These are phyloP conservation scores for Metalampra italica DNA, from an alignment of 2,888 invertebrate species.

Conservation along the genomic window DNA sequence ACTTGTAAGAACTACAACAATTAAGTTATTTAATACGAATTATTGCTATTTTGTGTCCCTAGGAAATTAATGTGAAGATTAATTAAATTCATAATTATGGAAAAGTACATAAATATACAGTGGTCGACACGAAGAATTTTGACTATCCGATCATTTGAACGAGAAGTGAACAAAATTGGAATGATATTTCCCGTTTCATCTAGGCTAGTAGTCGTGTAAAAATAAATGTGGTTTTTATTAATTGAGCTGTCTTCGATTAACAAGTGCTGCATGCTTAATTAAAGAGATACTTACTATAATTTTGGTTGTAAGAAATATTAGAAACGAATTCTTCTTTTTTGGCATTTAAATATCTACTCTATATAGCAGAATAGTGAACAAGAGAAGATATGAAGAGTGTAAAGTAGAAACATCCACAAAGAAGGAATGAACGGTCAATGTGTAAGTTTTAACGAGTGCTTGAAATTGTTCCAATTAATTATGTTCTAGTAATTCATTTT, in stretches of 20 bases:
- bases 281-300: background rate
- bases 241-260: too few species aligned
- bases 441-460: constrained; percentile 78
- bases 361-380: constrained; percentile 54
- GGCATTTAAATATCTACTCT: constrained; percentile 70
- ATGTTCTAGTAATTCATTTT: constrained; percentile 74
- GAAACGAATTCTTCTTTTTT: constrained; percentile 61
- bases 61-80: constrained; percentile 34
- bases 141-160: background rate
- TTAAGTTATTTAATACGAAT: constrained; percentile 46
- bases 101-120: constrained; percentile 7
- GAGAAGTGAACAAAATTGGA: too few species aligned
- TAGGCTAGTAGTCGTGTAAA: too few species aligned
- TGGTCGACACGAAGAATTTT: constrained; percentile 7
- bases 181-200: too few species aligned
- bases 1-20: constrained; percentile 44
- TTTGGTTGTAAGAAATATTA: constrained; percentile 41
- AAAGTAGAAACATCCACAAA: constrained; percentile 63
- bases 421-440: constrained; percentile 73
- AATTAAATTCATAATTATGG: too few species aligned
- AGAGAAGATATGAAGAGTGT: constrained; percentile 62
- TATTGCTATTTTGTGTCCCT: constrained; percentile 59
- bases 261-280: constrained; percentile 2
- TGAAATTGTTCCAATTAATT: constrained; percentile 70
- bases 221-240: too few species aligned